phyloP scores from a whole-genome alignment of 2,797 vertebrate genomes.

The Iguana delicatissima region DNA sequence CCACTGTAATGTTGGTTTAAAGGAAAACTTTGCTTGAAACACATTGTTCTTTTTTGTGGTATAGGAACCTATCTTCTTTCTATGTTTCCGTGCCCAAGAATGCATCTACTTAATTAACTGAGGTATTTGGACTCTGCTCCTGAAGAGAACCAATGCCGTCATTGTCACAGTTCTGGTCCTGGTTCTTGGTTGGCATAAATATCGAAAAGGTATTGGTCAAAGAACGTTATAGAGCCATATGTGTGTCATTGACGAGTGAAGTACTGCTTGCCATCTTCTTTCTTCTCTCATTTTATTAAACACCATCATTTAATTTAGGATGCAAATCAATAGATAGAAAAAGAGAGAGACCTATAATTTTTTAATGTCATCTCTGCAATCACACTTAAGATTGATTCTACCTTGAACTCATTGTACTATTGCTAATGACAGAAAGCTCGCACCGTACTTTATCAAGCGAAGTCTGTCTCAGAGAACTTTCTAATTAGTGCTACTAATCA shows the following conservation, averaged over 20 bases:
- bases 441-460: constrained; percentile 67
- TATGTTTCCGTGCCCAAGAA: too few species aligned
- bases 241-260: neutral
- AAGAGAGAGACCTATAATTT: constrained; percentile 67
- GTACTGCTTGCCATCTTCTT: constrained; percentile 2
- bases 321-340: constrained; percentile 70
- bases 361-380: constrained; percentile 60
- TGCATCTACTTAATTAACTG: too few species aligned
- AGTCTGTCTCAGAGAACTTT: constrained; percentile 76
- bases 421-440: constrained; percentile 73
- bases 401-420: constrained; percentile 69
- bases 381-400: constrained; percentile 72
- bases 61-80: too few species aligned
- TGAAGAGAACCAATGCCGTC: neutral
- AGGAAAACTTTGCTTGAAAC: too few species aligned
- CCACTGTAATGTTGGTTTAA: too few species aligned
- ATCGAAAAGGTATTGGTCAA: constrained; percentile 62
- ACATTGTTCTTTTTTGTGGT: too few species aligned
- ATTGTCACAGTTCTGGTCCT: constrained; percentile 7
- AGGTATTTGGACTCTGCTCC: too few species aligned
- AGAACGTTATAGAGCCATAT: constrained; percentile 46
- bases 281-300: constrained; percentile 66
- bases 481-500: constrained; percentile 82
- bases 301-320: constrained; percentile 68
- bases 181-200: constrained; percentile 49